Base-by-base conservation (phyloP, 2,113 vertebrate genomes). In the Eptesicus fuscus region DNA sequence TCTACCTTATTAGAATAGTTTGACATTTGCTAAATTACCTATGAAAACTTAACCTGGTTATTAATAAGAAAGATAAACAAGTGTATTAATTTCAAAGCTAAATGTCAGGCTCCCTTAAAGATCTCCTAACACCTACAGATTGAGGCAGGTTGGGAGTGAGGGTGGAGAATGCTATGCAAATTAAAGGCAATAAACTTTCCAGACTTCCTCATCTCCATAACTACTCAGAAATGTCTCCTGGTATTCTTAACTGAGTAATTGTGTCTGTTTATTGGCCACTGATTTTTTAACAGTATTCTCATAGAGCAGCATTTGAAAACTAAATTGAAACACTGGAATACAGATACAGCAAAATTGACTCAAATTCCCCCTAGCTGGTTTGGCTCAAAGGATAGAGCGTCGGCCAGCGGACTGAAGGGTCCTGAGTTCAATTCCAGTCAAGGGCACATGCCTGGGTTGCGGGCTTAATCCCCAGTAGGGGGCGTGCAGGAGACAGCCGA, bases 1-100 rank as follows among this genome's bases (percentile, higher is more conserved):
- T 67, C 37, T 88, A 88, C 69, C 8, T 86, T 92, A 91, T 90
- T 93, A 94, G 42, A 96, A 86, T 94, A 96, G 76, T 95, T 95
- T 97, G 94, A 96, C 95, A 96, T 96, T 97, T 96, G 73, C 65
- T 93, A 96, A 95, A 96, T 97, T 92, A 95, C 85, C 93, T 80
- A 67, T 67, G 51, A 96, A 97, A 97, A 95, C 93, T 96, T 91
- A 96, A 37, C 40, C 16, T 85, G 93, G 93, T 83, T 93, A 83
- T 95, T 98, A 97, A 97, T 71, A 96, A 89, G 83, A 97, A 93
- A 95, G n/a, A 83, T 82, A 84, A 88, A 88, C 96, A 96, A 80
- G 69, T 92, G 32, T 93, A 96, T 91, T 86, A 89, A 96, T 84
- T 94, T 95, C 95, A 89, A 96, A 97, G 92, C 22, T 53, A 97